Evolutionary conservation across 2,797 vertebrate species (phyloP), one percentile per base, ranked within the genome.

Genomic region (Dromococcyx pavoninus): DNA sequence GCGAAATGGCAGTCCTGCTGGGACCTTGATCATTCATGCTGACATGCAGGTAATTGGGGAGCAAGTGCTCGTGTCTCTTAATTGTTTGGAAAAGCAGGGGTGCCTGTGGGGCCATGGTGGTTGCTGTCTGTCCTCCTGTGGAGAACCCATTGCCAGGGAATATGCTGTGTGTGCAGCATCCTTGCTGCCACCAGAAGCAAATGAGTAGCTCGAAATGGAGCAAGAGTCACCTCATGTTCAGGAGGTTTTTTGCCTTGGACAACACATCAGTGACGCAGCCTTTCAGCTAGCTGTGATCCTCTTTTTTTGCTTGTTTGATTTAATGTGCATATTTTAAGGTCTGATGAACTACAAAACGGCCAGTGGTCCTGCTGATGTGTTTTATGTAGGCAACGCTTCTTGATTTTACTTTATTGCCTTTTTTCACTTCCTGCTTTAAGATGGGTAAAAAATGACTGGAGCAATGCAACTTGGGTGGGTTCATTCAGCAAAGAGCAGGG

Each of bases 1-100:
- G 14, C 48, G 28, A 58, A 13, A 10, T 14, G 16, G 14, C 2
- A 0, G 62, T 58, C n/a, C 50, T 62, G 28, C 35, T 10, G 21
- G 61, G 0, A 0, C 65, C 28, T 58, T 43, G 27, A 44, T 64
- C 1, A 0, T 67, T 80, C 16, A 22, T 1, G 2, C 35, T 61
- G 69, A 62, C 25, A 41, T 22, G 6, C 25, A 58, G 21, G 13
- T 73, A 33, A 80, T 56, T 58, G 44, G 25, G 5, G 43, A 37
- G 22, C 24, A 74, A 62, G 5, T 24, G 7, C 25, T 62, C 28
- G 14, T 46, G 5, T 22, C 13, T 51, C 18, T 64, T 46, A 46
- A 43, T 56, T 50, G 5, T 44, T 64, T 1, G 5, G 46, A 43
- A 57, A 32, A 57, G 19, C 41, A 35, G 5, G 4, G 14, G 8